Base-by-base conservation (phyloP, 2,888 invertebrate genomes). In the Argyra leucocephala region DNA sequence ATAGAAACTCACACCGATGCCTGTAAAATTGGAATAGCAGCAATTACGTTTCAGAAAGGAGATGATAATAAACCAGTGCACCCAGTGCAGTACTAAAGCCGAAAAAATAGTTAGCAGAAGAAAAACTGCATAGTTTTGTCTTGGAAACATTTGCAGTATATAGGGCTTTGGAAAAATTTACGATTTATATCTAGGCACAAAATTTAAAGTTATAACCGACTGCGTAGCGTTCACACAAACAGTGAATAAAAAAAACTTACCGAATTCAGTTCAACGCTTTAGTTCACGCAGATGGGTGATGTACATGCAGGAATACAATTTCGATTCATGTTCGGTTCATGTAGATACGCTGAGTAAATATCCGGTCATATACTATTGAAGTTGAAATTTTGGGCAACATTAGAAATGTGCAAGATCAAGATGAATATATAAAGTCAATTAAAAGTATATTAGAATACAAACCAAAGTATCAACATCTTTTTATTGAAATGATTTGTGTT, bases 221-320 rank as follows among this genome's bases (percentile, higher is more conserved):
- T 64, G 64, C 22, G 57, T 61, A 23, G 64, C 66, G 6, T 66
- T 66, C 22, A 62, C 60, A 9, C 66, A 66, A 48, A 64, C 63
- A 23, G 36, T 63, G 1, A 22, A 31, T 1, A 65, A 66, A 63
- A 65, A 58, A 12, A 60, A 66, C 31, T 36, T 63, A 26, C 63
- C 66, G n/a, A 61, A 60, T 31, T 31, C 64, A 2, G 66, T 64
- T 0, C 48, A 24, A 21, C 62, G 64, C 62, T 64, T n/a, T n/a
- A n/a, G n/a, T n/a, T n/a, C n/a, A n/a, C n/a, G n/a, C n/a, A n/a
- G n/a, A n/a, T n/a, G 57, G 63, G 57, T 64, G 0, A 66, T 63
- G 64, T 63, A 64, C n/a, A 23, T 66, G n/a, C 63, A 66, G 2
- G 63, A 66, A 9, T 66, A 31, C 26, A 57, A 66, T 37, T n/a